These are phyloP conservation scores for Alviniconcha strummeri DNA, from an alignment of 2,888 invertebrate genomes.

Conservation along the genomic window DNA sequence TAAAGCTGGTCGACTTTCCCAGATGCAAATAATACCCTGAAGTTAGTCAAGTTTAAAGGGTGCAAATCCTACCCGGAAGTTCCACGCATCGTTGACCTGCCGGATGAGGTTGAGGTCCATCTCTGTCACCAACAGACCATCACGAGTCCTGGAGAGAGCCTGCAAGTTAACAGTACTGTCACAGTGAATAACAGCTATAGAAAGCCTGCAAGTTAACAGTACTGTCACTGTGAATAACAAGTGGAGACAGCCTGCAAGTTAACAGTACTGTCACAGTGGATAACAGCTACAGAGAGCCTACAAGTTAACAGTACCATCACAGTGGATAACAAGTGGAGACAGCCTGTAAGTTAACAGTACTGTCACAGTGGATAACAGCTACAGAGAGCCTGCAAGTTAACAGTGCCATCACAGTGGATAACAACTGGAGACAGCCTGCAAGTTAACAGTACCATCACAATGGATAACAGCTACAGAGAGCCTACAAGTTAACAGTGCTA, in stretches of 20 bases:
- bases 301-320: neutral
- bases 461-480: neutral
- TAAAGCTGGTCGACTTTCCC: no score
- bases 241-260: slow-evolving; percentile 80
- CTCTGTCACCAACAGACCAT: slow-evolving; percentile 91
- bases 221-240: no score
- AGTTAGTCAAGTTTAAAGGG: neutral
- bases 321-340: slow-evolving; percentile 76
- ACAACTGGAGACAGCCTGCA: slow-evolving; percentile 80
- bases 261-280: neutral
- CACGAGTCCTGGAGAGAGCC: slow-evolving; percentile 83
- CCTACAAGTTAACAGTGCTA: neutral
- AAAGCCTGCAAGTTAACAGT: neutral
- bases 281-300: neutral
- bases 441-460: slow-evolving; percentile 27
- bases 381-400: neutral
- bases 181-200: neutral
- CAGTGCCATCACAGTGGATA: no score
- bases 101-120: slow-evolving; percentile 95
- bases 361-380: neutral
- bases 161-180: slow-evolving; percentile 60
- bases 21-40: no score
- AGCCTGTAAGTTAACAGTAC: slow-evolving; percentile 75
- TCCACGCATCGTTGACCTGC: slow-evolving; percentile 95
- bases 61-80: slow-evolving; percentile 83